Evolutionary conservation across 1,140 invertebrate genomes (phyloP).

Genomic region (Lordiphosa mommai): DNA sequence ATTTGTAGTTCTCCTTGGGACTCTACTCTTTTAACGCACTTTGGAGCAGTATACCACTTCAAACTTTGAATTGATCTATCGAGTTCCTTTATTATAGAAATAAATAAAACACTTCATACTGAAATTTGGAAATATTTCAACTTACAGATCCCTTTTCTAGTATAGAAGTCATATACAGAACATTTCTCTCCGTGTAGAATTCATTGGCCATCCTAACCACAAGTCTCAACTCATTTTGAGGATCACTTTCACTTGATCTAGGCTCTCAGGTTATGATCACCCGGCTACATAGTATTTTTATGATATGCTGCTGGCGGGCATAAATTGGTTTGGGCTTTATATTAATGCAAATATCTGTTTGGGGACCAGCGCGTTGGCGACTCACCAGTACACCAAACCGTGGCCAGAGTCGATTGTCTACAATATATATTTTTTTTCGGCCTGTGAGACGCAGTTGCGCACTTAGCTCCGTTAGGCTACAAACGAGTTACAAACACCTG

Average conservation of each 20-base stretch:
- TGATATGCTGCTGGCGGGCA: slow-evolving; percentile 54
- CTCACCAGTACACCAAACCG: slow-evolving; percentile 9
- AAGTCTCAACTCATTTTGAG: neutral
- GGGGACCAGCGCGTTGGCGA: slow-evolving; percentile 58
- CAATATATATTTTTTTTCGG: slow-evolving; percentile 20
- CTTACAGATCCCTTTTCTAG: too few species aligned
- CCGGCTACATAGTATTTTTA: neutral
- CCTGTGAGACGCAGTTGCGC: slow-evolving; percentile 7
- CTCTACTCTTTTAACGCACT: too few species aligned
- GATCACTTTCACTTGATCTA: slow-evolving; percentile 58
- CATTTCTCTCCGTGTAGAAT: neutral
- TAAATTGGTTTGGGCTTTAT: slow-evolving; percentile 72
- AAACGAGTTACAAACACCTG: slow-evolving; percentile 78
- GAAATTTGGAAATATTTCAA: too few species aligned
- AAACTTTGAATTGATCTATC: too few species aligned
- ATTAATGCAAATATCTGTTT: slow-evolving; percentile 75
- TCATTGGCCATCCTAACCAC: slow-evolving; percentile 15
- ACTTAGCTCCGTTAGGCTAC: slow-evolving; percentile 52
- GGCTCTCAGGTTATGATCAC: neutral
- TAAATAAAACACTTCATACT: too few species aligned
- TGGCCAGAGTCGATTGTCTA: slow-evolving; percentile 11
- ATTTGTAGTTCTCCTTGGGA: too few species aligned
- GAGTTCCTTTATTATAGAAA: too few species aligned
- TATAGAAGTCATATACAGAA: too few species aligned
- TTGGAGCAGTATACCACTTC: too few species aligned